These are phyloP conservation scores for Bos indicus DNA, from an alignment of 2,113 vertebrate genomes.

Conservation along the genomic window DNA sequence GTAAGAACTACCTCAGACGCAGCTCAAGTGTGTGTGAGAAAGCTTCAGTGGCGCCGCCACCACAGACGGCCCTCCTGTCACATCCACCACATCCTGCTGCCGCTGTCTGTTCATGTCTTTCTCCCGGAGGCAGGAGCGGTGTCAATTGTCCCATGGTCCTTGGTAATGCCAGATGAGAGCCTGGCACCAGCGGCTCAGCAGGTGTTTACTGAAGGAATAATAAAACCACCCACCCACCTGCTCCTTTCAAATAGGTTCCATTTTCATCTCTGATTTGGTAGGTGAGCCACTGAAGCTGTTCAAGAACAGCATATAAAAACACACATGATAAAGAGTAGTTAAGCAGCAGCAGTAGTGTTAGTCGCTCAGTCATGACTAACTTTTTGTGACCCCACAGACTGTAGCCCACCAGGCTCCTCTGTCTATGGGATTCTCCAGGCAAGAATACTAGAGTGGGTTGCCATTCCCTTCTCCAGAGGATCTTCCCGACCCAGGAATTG, in stretches of 20 bases:
- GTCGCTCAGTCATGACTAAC: neutral
- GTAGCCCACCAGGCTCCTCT: neutral
- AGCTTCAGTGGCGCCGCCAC: accelerated
- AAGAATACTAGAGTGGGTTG: neutral
- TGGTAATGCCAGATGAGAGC: neutral
- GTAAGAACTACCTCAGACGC: neutral
- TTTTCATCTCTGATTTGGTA: neutral
- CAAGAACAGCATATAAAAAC: neutral
- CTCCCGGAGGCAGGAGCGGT: neutral
- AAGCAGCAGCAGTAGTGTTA: neutral
- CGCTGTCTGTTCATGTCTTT: neutral
- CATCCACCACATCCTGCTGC: accelerated
- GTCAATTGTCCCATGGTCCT: neutral
- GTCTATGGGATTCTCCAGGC: neutral
- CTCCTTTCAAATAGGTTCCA: neutral
- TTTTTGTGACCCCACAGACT: neutral
- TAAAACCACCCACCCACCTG: neutral
- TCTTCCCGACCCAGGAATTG: neutral
- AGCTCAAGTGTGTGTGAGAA: neutral
- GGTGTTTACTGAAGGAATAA: neutral
- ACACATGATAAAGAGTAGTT: neutral
- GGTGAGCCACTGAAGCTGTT: neutral
- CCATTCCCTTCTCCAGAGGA: neutral
- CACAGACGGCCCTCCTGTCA: accelerated
- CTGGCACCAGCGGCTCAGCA: neutral